These are phyloP conservation scores for Drepanosiphum platanoidis DNA, from an alignment of 2,888 invertebrate species.

Conservation along the genomic window DNA sequence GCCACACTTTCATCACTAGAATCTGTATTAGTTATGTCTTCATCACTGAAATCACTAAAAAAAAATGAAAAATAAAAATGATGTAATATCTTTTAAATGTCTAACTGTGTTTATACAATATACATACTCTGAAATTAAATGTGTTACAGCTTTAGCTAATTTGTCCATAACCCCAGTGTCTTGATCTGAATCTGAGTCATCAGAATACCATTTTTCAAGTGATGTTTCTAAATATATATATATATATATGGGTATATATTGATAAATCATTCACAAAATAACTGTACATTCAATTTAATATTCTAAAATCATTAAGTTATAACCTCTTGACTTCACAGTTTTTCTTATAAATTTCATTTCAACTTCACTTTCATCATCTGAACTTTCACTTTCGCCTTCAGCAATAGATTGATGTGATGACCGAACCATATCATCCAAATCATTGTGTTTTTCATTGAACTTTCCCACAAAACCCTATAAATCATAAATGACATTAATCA, in stretches of 20 bases:
- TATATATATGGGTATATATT: background rate
- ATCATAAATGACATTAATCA: background rate
- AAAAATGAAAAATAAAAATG: constrained; percentile 35
- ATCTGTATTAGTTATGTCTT: constrained; percentile 56
- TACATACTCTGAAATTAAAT: constrained; percentile 78
- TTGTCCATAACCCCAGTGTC: constrained; percentile 78
- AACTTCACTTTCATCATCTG: constrained; percentile 72
- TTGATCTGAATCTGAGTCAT: constrained; percentile 76
- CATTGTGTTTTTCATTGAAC: constrained; percentile 25
- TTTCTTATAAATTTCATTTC: constrained; percentile 62
- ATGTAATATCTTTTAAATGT: no score
- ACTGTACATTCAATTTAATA: background rate
- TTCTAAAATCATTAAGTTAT: background rate
- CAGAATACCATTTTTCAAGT: constrained; percentile 65
- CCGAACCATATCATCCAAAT: constrained; percentile 34
- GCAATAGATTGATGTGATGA: constrained; percentile 40
- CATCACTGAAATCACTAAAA: constrained; percentile 51
- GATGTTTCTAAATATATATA: constrained; percentile 44
- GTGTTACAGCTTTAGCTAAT: constrained; percentile 77
- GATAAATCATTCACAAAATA: background rate
- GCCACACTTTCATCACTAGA: constrained; percentile 57
- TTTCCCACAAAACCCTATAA: constrained; percentile 43
- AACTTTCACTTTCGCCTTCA: constrained; percentile 70
- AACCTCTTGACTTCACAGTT: constrained; percentile 50
- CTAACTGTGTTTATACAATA: background rate